These are phyloP conservation scores for Spialia ferax DNA, from an alignment of 2,888 invertebrate genomes.

Conservation along the genomic window DNA sequence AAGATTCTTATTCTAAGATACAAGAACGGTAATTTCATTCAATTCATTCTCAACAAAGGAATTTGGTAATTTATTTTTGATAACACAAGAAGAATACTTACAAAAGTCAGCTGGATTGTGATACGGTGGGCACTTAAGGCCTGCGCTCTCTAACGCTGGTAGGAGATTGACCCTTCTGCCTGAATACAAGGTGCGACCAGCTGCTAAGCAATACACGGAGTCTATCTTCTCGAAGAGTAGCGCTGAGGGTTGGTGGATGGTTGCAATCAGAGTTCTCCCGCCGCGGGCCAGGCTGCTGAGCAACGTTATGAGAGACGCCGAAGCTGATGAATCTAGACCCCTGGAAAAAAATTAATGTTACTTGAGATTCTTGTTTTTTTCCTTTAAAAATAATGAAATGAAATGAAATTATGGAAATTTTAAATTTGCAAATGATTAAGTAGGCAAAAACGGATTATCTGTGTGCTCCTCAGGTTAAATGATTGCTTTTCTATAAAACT, in stretches of 20 bases:
- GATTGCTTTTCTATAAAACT: no score
- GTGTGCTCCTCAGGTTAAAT: no score
- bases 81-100: no score
- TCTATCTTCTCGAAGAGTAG: conserved; percentile 97
- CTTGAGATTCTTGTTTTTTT: no score
- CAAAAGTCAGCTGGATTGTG: conserved; percentile 98
- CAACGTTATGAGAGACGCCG: conserved; percentile 93
- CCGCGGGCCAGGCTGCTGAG: conserved; percentile 93
- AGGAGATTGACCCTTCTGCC: conserved; percentile 91
- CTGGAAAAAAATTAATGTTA: conserved; percentile 75
- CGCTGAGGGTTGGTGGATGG: conserved; percentile 98
- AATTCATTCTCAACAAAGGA: no score
- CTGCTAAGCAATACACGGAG: conserved; percentile 93
- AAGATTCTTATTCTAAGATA: no score
- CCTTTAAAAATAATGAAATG: no score
- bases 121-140: conserved; percentile 94
- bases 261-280: conserved; percentile 96
- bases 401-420: no score
- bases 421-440: no score
- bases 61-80: no score
- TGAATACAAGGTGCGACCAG: conserved; percentile 94
- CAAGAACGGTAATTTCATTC: no score
- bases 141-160: conserved; percentile 92
- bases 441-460: no score
- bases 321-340: conserved; percentile 96